Conservation (phyloP, 2,888 invertebrate genomes). For the Invenusta paracnida region DNA sequence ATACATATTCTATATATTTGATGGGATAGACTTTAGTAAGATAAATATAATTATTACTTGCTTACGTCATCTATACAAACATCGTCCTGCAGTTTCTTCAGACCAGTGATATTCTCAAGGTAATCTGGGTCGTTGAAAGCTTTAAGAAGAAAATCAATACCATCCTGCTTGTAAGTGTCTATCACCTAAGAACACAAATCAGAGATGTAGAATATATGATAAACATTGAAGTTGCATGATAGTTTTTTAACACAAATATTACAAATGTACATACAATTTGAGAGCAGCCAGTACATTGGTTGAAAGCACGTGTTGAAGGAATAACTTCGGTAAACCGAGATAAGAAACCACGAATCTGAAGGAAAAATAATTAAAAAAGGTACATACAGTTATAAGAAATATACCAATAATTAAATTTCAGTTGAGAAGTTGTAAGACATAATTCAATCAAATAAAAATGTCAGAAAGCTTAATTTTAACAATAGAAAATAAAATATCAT, state of each 20-base stretch:
- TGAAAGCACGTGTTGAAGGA: slow-evolving; percentile 79
- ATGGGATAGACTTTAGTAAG: too few species aligned
- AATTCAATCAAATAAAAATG: too few species aligned
- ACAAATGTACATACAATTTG: slow-evolving; percentile 21
- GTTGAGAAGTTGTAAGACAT: too few species aligned
- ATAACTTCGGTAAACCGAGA: slow-evolving; percentile 74
- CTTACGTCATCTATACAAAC: slow-evolving; percentile 48
- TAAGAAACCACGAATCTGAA: slow-evolving; percentile 83
- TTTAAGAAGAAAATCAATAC: slow-evolving; percentile 71
- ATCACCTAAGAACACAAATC: too few species aligned
- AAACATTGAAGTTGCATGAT: background rate
- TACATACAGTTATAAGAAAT: too few species aligned
- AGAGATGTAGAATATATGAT: too few species aligned
- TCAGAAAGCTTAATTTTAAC: too few species aligned
- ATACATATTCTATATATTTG: too few species aligned
- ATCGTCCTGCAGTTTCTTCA: slow-evolving; percentile 64
- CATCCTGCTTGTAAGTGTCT: slow-evolving; percentile 61
- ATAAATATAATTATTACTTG: background rate
- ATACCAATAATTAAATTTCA: too few species aligned
- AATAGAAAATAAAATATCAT: too few species aligned
- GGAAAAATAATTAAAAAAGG: too few species aligned
- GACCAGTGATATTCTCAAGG: slow-evolving; percentile 79
- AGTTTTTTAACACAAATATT: background rate
- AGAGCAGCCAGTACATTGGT: slow-evolving; percentile 81
- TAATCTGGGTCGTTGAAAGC: slow-evolving; percentile 76